Evolutionary conservation across 2,797 vertebrate species (phyloP).

Genomic region (Oceanodroma leucorhoa): DNA sequence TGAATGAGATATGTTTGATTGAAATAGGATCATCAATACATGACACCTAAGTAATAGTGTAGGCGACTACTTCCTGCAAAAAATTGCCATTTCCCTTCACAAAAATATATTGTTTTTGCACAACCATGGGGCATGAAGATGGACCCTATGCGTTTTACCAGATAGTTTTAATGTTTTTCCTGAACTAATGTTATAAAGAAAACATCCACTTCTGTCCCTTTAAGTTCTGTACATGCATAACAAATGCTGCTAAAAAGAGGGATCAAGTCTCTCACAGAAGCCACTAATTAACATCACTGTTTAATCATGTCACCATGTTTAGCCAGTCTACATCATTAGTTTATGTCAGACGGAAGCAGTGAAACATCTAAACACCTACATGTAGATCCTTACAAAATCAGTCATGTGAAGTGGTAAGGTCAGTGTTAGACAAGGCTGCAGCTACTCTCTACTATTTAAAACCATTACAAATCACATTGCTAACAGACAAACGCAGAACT

Average conservation of each 20-base stretch:
- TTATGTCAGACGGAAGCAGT: slow-evolving; percentile 70
- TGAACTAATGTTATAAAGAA: slow-evolving; percentile 31
- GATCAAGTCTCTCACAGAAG: slow-evolving; percentile 59
- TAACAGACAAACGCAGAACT: neutral
- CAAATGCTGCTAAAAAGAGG: slow-evolving; percentile 53
- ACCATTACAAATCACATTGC: slow-evolving; percentile 54
- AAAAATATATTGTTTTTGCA: slow-evolving; percentile 63
- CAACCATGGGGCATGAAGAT: slow-evolving; percentile 51
- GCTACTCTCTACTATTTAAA: slow-evolving; percentile 58
- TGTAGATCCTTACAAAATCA: slow-evolving; percentile 70
- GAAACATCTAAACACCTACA: slow-evolving; percentile 73
- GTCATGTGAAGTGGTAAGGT: slow-evolving; percentile 73
- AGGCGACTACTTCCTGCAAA: slow-evolving; percentile 74
- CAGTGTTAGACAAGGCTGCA: slow-evolving; percentile 61
- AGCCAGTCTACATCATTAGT: slow-evolving; percentile 78
- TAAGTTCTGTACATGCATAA: slow-evolving; percentile 58
- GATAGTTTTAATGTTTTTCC: slow-evolving; percentile 51
- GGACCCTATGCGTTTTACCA: slow-evolving; percentile 35
- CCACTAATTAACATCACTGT: slow-evolving; percentile 77
- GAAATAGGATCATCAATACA: slow-evolving; percentile 85
- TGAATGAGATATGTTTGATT: slow-evolving; percentile 83
- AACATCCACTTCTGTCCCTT: slow-evolving; percentile 53
- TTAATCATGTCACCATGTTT: slow-evolving; percentile 78
- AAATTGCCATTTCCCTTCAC: slow-evolving; percentile 68
- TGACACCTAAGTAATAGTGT: slow-evolving; percentile 82